Evolutionary conservation across 2,113 vertebrate genomes (phyloP).

Genomic region (Rhynchopsitta pachyrhyncha): DNA sequence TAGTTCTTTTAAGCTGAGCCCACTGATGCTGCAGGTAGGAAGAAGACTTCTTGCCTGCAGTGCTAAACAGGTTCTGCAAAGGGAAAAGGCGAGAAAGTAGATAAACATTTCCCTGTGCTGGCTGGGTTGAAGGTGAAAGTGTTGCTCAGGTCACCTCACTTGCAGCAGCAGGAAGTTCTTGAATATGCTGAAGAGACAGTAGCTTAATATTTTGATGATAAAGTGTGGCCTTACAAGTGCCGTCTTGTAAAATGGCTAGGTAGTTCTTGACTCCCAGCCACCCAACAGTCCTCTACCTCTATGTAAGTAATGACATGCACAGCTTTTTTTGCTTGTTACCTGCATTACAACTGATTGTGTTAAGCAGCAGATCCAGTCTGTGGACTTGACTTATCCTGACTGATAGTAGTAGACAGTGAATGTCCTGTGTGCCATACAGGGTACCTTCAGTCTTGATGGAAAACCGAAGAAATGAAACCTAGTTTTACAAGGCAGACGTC

Average conservation of each 20-base stretch:
- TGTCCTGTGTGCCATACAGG: neutral
- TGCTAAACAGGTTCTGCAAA: neutral
- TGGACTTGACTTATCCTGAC: neutral
- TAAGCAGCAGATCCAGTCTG: neutral
- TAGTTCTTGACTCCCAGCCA: neutral
- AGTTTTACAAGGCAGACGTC: neutral
- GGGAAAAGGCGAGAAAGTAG: neutral
- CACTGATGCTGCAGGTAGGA: neutral
- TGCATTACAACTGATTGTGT: neutral
- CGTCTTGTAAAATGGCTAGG: neutral
- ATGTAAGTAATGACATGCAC: accelerated
- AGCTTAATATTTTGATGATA: neutral
- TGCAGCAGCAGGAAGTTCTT: neutral
- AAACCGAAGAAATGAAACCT: neutral
- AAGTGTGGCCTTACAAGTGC: neutral
- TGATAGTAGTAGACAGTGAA: neutral
- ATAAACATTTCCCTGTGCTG: neutral
- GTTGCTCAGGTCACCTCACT: neutral
- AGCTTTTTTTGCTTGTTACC: neutral
- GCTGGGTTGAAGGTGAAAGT: neutral
- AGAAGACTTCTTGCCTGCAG: neutral
- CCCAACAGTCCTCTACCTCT: neutral
- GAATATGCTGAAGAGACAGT: neutral
- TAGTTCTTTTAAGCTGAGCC: neutral
- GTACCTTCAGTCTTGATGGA: neutral